Evolutionary conservation across 2,797 vertebrate genomes (phyloP), one percentile per base, ranked within the genome.

Genomic region (Sebastes trivittatus): DNA sequence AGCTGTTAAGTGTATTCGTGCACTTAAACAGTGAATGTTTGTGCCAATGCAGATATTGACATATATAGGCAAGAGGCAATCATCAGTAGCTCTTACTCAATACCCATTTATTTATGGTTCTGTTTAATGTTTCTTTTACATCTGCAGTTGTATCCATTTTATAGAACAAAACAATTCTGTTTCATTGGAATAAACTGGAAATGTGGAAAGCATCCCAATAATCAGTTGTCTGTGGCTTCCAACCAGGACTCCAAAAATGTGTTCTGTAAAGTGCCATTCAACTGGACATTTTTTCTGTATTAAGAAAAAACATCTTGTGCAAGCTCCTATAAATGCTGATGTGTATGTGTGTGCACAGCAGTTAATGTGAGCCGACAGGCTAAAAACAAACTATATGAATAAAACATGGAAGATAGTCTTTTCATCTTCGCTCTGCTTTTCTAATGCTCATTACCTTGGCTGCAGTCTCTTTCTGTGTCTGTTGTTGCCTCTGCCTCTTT

Each of bases 301-400:
- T 62, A 42, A 74, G 32, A 52, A 56, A 77, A 85, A 72, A 55
- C 11, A 55, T 59, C 4, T 60, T 56, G 54, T 72, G 58, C 52
- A 73, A 73, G 62, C 60, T 61, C 72, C 78, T 85, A 63, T 70
- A 81, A 79, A 87, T 73, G 69, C 82, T 82, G 80, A 79, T 88
- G 84, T 88, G 87, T 85, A 73, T 75, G 80, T 75, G 71, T 76
- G 77, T 49, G 84, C 79, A 61, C 79, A 81, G 76, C 68, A 77
- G 77, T 73, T 87, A 92, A 90, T 89, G 86, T 77, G 74, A 89
- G 85, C 73, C 75, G 72, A 92, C 89, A 83, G 86, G 78, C 87
- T 90, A 93, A 93, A 94, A 92, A 93, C 92, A 93, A 93, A 93
- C 91, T 81, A 69, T 81, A 94, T 93, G 91, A 94, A 94, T 94